A percentile compares a stretch with the other conserved stretches of the same genome.
These are phyloP conservation scores for Diploptera punctata DNA, from an alignment of 2,888 invertebrate species.

Conservation along the genomic window DNA sequence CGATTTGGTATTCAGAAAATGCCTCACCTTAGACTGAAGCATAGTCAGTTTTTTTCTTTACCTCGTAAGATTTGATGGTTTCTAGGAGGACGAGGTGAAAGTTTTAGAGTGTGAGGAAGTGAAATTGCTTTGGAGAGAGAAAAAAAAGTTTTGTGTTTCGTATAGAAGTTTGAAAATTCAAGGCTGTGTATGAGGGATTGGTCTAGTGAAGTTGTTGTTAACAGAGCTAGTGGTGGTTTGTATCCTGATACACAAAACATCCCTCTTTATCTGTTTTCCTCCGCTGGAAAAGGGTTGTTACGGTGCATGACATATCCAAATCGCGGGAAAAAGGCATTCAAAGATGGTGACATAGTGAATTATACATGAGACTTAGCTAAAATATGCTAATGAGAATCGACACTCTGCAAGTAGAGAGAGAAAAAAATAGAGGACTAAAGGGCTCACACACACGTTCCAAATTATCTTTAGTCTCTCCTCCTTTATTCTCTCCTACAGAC, in stretches of 20 bases:
- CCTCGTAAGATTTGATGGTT: conserved; percentile 7
- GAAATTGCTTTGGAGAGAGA: neutral
- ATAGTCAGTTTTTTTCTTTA: neutral
- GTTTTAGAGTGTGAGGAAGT: neutral
- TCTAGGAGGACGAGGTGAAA: neutral
- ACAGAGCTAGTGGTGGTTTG: neutral
- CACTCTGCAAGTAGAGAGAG: conserved; percentile 43
- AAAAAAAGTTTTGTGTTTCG: neutral
- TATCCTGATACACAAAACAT: neutral
- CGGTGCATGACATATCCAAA: conserved; percentile 8
- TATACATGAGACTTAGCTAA: conserved; percentile 54
- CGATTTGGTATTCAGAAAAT: neutral
- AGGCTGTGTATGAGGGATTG: conserved; percentile 3
- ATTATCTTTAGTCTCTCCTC: too few species aligned
- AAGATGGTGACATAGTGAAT: conserved; percentile 52
- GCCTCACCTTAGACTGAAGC: neutral
- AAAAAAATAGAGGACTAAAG: too few species aligned
- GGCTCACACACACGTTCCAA: too few species aligned
- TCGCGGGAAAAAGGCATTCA: conserved; percentile 15
- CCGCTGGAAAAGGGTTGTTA: neutral
- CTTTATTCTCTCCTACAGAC: too few species aligned
- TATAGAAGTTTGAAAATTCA: neutral
- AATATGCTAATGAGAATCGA: conserved; percentile 54
- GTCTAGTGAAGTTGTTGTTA: neutral
- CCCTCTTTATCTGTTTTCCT: neutral